Base-by-base conservation (phyloP, 2,113 vertebrate genomes). In the Platycercus adscitus region DNA sequence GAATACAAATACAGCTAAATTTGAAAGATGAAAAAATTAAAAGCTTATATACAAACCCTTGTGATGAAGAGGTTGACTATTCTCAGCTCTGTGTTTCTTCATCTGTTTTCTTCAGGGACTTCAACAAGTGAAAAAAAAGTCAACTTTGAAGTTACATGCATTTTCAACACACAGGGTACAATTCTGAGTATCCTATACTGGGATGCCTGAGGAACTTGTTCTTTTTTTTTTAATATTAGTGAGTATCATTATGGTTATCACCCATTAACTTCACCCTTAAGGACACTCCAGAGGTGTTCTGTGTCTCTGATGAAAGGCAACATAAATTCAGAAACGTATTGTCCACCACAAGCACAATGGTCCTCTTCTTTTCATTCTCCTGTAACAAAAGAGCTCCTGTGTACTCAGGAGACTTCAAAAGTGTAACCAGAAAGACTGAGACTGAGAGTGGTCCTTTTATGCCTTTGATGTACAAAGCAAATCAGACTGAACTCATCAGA, bases 381-480 rank as follows among this genome's bases (percentile, higher is more conserved):
- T 85, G 41, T 24, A 96, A 85, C 84, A 95, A 95, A 84, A 70
- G 61, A 88, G 90, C 96, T 98, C 93, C 86, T 97, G 96, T 92
- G 97, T 96, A 98, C 98, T 97, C 97, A 93, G 89, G 55, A 97
- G 93, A 96, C 96, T 98, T 98, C 96, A 97, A 97, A 98, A 94
- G 93, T 93, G 91, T 25, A 82, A 95, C 91, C 95, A 95, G 92
- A 96, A 97, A 96, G 83, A 87, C 84, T 60, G 89, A 95, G 84
- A 83, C 88, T 82, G 64, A 79, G 93, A 97, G 93, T 94, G 96
- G 96, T 96, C 96, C 95, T 97, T 98, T 97, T 39, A 97, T 96
- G 97, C 86, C 97, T 98, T 98, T 98, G 98, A 98, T 97, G 96
- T 98, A 98, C 94, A 98, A 98, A 98, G 97, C 83, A 98, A 98